Evolutionary conservation across 2,797 vertebrate genomes (phyloP).

Genomic region (Dicrostonyx torquatus): DNA sequence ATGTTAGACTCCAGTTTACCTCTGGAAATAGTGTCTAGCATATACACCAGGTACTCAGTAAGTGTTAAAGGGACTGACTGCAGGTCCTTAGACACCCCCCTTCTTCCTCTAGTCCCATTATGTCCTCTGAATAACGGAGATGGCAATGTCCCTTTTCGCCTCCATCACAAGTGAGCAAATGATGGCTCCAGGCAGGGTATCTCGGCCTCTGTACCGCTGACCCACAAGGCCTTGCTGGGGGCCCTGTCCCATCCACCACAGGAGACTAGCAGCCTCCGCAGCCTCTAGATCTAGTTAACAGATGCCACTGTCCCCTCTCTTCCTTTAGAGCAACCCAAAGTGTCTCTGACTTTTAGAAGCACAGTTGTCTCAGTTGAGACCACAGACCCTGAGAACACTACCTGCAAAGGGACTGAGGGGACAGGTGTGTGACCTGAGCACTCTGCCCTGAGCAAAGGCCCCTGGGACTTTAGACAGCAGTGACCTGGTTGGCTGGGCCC

Average conservation of each 20-base stretch:
- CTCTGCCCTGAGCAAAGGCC: conserved; percentile 51
- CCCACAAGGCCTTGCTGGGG: neutral
- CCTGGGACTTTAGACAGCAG: conserved; percentile 47
- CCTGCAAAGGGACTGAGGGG: neutral
- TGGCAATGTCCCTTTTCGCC: neutral
- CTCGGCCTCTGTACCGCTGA: neutral
- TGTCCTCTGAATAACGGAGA: neutral
- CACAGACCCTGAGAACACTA: neutral
- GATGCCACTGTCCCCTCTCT: neutral
- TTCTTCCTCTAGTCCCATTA: conserved; percentile 27
- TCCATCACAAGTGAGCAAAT: neutral
- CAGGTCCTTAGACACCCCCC: neutral
- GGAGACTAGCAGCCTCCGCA: neutral
- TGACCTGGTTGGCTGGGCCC: conserved; percentile 42
- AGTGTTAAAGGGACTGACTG: neutral
- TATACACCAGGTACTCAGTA: neutral
- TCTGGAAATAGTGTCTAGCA: neutral
- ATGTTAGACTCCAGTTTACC: neutral
- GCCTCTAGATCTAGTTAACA: neutral
- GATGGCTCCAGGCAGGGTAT: neutral
- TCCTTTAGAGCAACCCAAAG: neutral
- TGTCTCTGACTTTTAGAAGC: neutral
- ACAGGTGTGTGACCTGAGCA: neutral
- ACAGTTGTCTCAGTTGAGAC: neutral
- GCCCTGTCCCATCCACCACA: neutral